A percentile compares a stretch with the other conserved stretches of the same genome.
These are phyloP conservation scores for Coptodon bakossiorum DNA, from an alignment of 2,113 vertebrate species.

Conservation along the genomic window DNA sequence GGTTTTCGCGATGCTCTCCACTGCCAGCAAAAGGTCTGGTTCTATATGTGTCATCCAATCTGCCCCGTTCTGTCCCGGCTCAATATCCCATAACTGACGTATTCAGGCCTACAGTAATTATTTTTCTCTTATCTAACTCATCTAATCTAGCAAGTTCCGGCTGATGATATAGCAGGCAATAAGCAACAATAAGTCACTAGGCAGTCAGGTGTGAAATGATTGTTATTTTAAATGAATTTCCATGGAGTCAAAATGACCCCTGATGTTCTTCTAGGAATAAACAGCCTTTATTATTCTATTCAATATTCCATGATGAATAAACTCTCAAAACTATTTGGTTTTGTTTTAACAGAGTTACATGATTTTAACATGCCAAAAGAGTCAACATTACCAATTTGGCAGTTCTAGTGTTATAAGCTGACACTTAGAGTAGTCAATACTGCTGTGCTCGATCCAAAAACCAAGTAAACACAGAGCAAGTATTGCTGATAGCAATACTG, in stretches of 20 bases:
- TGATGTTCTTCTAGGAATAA: not conserved
- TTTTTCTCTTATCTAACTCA: not conserved
- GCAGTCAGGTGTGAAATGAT: not conserved
- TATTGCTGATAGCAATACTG: not conserved
- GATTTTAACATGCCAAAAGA: not conserved
- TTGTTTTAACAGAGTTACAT: not conserved
- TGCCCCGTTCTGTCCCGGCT: not conserved
- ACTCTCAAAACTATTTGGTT: not conserved
- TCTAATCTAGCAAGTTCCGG: not conserved
- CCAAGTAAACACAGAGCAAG: not conserved
- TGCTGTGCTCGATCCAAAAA: not conserved
- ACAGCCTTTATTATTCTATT: not conserved
- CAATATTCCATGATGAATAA: not conserved
- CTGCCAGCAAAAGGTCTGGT: not conserved
- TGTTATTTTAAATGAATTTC: not conserved
- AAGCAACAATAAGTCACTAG: not conserved
- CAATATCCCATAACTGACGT: not conserved
- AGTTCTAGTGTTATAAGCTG: not conserved
- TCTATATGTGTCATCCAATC: not conserved
- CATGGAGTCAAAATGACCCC: not conserved
- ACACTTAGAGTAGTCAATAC: not conserved
- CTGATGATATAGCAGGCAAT: not conserved
- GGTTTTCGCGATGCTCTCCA: not conserved
- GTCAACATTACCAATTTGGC: not conserved
- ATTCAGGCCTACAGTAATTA: not conserved